Conservation (phyloP, 1,140 invertebrate genomes). For the Drosophila kurseongensis region DNA sequence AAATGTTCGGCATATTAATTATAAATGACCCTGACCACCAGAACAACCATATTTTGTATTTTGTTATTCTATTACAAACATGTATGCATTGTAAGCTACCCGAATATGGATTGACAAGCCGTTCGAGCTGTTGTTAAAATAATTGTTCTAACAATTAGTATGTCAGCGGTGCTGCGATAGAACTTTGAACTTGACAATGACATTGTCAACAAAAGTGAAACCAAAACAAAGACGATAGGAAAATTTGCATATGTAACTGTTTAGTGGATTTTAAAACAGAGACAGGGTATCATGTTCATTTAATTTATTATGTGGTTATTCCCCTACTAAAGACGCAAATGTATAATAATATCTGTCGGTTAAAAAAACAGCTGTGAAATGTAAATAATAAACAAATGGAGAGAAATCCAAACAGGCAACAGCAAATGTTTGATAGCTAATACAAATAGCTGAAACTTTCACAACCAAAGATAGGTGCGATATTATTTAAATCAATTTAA, state of each 20-base stretch:
- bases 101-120: slow-evolving; percentile 14
- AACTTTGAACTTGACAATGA: slow-evolving; percentile 69
- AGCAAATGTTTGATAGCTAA: background rate
- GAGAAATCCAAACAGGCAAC: background rate
- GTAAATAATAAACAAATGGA: slow-evolving; percentile 4
- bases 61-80: slow-evolving; percentile 8
- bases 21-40: slow-evolving; percentile 25
- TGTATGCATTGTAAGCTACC: slow-evolving; percentile 8
- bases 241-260: slow-evolving; percentile 48
- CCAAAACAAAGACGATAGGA: slow-evolving; percentile 31
- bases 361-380: slow-evolving; percentile 17
- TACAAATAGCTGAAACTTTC: background rate
- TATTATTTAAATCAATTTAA: background rate
- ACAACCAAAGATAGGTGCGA: background rate
- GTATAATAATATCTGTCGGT: background rate
- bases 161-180: slow-evolving; percentile 28
- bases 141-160: slow-evolving; percentile 55
- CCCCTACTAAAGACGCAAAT: background rate
- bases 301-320: background rate
- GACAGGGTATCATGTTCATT: background rate
- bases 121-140: slow-evolving; percentile 13
- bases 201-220: slow-evolving; percentile 42
- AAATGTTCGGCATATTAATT: slow-evolving; percentile 40
- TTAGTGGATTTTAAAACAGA: background rate
- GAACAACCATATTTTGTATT: slow-evolving; percentile 5